A percentile compares a stretch with the other conserved stretches of the same genome.
These are phyloP conservation scores for Heliconius ethilla DNA, from an alignment of 2,888 invertebrate genomes.

Conservation along the genomic window DNA sequence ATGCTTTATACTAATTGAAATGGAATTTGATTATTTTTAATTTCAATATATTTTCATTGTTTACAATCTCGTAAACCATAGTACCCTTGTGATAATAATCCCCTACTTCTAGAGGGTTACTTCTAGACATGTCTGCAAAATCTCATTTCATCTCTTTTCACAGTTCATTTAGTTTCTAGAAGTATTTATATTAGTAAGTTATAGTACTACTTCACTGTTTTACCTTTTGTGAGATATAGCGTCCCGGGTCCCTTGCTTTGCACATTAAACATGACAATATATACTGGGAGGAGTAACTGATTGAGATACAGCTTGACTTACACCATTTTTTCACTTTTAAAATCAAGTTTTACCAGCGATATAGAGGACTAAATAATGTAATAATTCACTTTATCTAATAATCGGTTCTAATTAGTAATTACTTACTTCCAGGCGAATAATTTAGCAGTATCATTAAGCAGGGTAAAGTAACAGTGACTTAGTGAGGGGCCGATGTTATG, in stretches of 20 bases:
- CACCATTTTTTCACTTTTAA: not conserved
- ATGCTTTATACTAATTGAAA: conserved; percentile 16
- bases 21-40: not conserved
- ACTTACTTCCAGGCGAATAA: conserved; percentile 36
- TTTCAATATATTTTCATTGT: conserved; percentile 17
- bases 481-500: conserved; percentile 49
- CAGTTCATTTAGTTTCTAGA: conserved; percentile 56
- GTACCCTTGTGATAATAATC: conserved; percentile 41
- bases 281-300: conserved; percentile 13
- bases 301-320: not conserved
- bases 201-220: conserved; percentile 34
- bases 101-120: conserved; percentile 7
- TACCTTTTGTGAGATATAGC: conserved; percentile 28
- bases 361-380: not conserved
- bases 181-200: conserved; percentile 43
- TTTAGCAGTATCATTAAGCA: conserved; percentile 58
- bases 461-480: conserved; percentile 56
- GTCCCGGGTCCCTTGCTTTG: conserved; percentile 51
- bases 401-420: conserved; percentile 18
- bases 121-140: conserved; percentile 24
- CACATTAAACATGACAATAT: conserved; percentile 42
- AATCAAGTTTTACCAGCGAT: not conserved
- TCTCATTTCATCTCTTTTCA: conserved; percentile 47
- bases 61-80: conserved; percentile 26
- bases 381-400: conserved; percentile 13